Conservation (phyloP, 2,888 invertebrate genomes). For the Leptinotarsa juncta region DNA sequence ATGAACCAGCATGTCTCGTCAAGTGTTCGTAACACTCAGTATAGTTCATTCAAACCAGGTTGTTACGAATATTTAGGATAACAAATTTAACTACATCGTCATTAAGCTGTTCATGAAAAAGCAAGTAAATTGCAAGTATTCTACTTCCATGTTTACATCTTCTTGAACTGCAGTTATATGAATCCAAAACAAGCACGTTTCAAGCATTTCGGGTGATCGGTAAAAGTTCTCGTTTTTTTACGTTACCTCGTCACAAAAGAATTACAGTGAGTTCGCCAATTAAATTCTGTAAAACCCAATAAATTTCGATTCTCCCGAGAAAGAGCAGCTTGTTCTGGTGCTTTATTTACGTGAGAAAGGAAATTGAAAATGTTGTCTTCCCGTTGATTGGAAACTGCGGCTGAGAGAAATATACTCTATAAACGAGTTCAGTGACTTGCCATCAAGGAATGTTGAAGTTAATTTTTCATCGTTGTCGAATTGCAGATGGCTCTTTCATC, state of each 20-base stretch:
- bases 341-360: not conserved
- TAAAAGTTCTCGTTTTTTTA: not conserved
- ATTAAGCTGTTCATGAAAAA: too few species aligned
- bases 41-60: too few species aligned
- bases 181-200: too few species aligned
- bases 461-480: not conserved
- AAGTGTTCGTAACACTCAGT: too few species aligned
- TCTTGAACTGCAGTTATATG: too few species aligned
- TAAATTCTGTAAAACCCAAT: slow-evolving; percentile 1
- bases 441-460: not conserved
- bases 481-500: not conserved
- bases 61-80: too few species aligned
- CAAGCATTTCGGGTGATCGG: too few species aligned
- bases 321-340: not conserved
- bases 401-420: not conserved
- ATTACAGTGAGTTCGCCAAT: not conserved
- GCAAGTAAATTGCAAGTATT: too few species aligned
- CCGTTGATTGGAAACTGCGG: not conserved
- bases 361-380: slow-evolving; percentile 2
- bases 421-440: not conserved
- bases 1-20: too few species aligned
- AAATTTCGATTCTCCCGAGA: not conserved
- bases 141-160: too few species aligned
- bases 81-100: too few species aligned
- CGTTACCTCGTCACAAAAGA: not conserved